phyloP scores from a whole-genome alignment of 1,140 invertebrate genomes.

The Paramacrobiotus metropolitanus region DNA sequence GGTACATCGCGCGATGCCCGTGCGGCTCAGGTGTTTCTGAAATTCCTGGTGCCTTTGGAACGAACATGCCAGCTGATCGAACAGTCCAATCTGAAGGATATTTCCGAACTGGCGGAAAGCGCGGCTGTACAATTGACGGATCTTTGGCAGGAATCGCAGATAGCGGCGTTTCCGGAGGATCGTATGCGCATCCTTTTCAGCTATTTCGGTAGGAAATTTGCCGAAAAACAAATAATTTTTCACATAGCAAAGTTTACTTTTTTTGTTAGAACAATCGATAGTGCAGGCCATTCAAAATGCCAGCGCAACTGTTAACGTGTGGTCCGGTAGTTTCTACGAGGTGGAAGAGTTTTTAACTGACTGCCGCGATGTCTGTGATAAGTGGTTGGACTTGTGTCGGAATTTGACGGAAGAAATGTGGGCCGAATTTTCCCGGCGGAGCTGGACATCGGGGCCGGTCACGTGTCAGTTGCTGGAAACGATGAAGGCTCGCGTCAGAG shows the following conservation, averaged over 20 bases:
- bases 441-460: not conserved
- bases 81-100: conserved; percentile 14
- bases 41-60: not conserved
- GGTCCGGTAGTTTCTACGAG: not conserved
- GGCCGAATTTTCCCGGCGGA: not conserved
- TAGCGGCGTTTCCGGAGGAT: conserved; percentile 5
- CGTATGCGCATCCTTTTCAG: conserved; percentile 1
- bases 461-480: not conserved
- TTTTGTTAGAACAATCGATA: conserved; percentile 3
- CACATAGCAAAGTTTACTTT: conserved; percentile 15
- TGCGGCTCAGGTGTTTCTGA: not conserved
- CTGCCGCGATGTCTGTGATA: not conserved
- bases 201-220: not conserved
- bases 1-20: not conserved
- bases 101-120: conserved; percentile 20
- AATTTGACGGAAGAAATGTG: not conserved
- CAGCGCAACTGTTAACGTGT: not conserved
- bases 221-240: not conserved
- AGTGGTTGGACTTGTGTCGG: not conserved
- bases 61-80: not conserved
- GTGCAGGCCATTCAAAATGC: not conserved
- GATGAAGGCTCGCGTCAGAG: not conserved
- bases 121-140: conserved; percentile 10
- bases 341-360: not conserved
- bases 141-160: not conserved